These are phyloP conservation scores for Notodonta dromedarius DNA, from an alignment of 2,888 invertebrate genomes.

Conservation along the genomic window DNA sequence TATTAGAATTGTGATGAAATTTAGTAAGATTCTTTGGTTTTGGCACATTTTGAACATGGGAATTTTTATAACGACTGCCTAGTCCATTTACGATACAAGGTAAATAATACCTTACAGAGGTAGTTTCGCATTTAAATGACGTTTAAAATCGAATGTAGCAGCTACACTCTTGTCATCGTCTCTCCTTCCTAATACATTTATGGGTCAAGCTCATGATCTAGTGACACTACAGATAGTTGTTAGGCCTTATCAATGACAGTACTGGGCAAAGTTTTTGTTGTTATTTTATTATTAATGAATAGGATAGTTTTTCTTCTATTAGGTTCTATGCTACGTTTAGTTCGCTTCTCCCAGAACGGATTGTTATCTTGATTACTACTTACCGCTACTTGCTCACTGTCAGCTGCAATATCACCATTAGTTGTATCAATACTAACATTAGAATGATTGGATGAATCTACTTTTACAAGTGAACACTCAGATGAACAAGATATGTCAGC, in stretches of 20 bases:
- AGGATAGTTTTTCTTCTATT: conserved; percentile 80
- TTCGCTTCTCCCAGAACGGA: conserved; percentile 78
- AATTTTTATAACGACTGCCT: too few species aligned
- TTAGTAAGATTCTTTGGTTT: too few species aligned
- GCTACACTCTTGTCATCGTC: not conserved
- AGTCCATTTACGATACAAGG: not conserved
- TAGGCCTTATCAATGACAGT: conserved; percentile 50
- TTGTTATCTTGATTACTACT: conserved; percentile 76
- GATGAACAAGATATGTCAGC: conserved; percentile 60
- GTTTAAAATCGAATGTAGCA: not conserved
- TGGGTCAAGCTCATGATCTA: conserved; percentile 12
- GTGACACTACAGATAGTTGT: conserved; percentile 15
- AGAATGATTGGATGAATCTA: conserved; percentile 51
- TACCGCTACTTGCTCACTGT: conserved; percentile 59
- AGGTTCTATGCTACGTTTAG: conserved; percentile 71
- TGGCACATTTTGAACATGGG: too few species aligned
- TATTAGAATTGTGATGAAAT: too few species aligned
- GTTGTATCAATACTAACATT: conserved; percentile 52
- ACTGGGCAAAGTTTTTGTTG: conserved; percentile 58
- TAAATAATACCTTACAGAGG: not conserved
- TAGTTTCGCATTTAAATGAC: conserved; percentile 4
- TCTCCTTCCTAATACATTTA: too few species aligned
- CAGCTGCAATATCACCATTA: conserved; percentile 56
- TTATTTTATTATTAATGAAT: conserved; percentile 79
- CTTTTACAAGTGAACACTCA: conserved; percentile 56